phyloP scores from a whole-genome alignment of 2,113 vertebrate genomes.

The Gambusia holbrooki region DNA sequence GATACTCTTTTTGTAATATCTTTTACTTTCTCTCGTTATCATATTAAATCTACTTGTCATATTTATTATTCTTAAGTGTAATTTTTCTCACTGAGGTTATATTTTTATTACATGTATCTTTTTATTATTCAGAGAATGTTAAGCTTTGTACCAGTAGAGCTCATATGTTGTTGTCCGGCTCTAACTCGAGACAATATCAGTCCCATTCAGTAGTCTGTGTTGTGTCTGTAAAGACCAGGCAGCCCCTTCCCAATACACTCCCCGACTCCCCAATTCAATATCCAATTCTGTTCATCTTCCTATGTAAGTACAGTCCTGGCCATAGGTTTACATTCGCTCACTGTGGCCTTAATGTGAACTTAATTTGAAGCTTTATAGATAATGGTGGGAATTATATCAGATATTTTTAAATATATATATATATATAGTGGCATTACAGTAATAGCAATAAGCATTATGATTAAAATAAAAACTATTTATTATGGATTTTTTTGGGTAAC shows the following conservation, averaged over 20 bases:
- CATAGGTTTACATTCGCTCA: neutral
- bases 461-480: too few species aligned
- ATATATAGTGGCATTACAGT: too few species aligned
- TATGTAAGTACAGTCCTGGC: neutral
- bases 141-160: slow-evolving; percentile 57
- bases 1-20: slow-evolving; percentile 29
- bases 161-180: slow-evolving; percentile 47
- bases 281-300: neutral
- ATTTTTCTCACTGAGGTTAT: slow-evolving; percentile 73
- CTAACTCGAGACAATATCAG: slow-evolving; percentile 26
- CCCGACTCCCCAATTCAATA: slow-evolving; percentile 7
- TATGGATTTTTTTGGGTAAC: too few species aligned
- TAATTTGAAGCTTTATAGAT: neutral
- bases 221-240: slow-evolving; percentile 45
- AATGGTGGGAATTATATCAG: too few species aligned
- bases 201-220: slow-evolving; percentile 40
- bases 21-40: slow-evolving; percentile 24
- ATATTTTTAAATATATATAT: too few species aligned
- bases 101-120: slow-evolving; percentile 69
- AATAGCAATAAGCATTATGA: too few species aligned
- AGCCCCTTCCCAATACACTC: slow-evolving; percentile 34
- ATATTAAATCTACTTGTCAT: slow-evolving; percentile 62
- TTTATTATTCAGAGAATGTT: slow-evolving; percentile 62
- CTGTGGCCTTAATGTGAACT: neutral
- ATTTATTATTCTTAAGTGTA: slow-evolving; percentile 76